Base-by-base conservation (phyloP, 2,113 vertebrate species). In the Corynorhinus townsendii region DNA sequence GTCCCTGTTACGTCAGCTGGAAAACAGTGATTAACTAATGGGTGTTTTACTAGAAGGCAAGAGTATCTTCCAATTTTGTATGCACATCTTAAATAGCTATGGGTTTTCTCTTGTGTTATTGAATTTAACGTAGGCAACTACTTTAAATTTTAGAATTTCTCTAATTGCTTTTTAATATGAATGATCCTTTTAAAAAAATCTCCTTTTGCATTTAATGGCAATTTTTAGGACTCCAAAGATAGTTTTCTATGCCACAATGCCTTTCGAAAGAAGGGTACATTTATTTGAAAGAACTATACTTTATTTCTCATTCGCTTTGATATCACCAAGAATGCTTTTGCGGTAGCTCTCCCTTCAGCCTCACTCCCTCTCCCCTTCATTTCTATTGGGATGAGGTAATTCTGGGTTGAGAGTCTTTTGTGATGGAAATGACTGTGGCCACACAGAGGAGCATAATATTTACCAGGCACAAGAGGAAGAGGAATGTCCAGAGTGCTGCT, bases 1-100 rank as follows among this genome's bases (percentile, higher is more conserved):
- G 97, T 98, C 97, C 98, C 97, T 96, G 96, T 96, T 97, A 98
- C 89, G 96, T 98, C 98, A 98, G 97, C 96, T 93, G 86, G 93
- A 84, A 62, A 93, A 33, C 93, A 94, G 95, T 97, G 96, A 97
- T 97, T 95, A 97, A 98, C 75, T 95, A 98, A 98, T 71, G 96
- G 92, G 93, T 97, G 90, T 96, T 98, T 90, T 97, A 72, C 81
- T 96, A 91, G 89, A 89, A 97, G 97, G 95, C 90, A 88, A 66
- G 75, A 66, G 84, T 75, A 76, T 71, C 96, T 97, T 96, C 88
- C 91, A 93, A 56, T 94, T 98, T 98, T 98, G 95, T 96, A 94
- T 92, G 90, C 82, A 35, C 96, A 98, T 98, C 96, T 96, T 96
- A 95, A 97, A 84, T 93, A 71, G 49, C 47, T 66, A 7, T 96